These are phyloP conservation scores for Dasyurus viverrinus DNA, from an alignment of 2,113 vertebrate species.

Conservation along the genomic window DNA sequence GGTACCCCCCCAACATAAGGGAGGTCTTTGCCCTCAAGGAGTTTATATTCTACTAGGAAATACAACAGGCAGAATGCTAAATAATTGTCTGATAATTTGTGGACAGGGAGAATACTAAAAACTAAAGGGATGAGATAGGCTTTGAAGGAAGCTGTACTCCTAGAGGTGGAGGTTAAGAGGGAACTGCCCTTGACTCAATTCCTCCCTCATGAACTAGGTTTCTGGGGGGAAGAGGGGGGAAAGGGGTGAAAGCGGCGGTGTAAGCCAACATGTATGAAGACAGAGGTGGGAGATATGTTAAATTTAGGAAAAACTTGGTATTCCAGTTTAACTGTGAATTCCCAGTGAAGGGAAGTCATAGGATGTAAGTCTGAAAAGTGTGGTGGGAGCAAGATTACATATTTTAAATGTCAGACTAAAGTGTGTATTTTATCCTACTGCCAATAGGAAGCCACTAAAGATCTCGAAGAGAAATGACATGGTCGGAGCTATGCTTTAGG, in stretches of 20 bases:
- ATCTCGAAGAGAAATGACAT: too few relatives aligned
- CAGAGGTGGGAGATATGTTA: not conserved
- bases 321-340: not conserved
- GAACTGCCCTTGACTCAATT: not conserved
- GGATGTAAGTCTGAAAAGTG: too few relatives aligned
- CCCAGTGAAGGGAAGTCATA: too few relatives aligned
- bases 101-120: not conserved
- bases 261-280: not conserved
- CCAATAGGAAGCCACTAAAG: too few relatives aligned
- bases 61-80: not conserved
- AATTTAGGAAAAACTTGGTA: not conserved
- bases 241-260: too few relatives aligned
- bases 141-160: not conserved
- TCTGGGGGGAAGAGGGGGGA: too few relatives aligned
- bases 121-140: not conserved
- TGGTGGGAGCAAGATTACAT: too few relatives aligned
- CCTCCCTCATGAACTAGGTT: not conserved
- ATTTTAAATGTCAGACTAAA: too few relatives aligned
- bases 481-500: too few relatives aligned
- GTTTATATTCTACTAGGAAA: not conserved
- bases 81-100: not conserved
- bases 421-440: too few relatives aligned
- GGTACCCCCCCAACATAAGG: too few relatives aligned
- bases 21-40: not conserved
- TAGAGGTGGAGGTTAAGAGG: not conserved